Percentiles rank a stretch among this genome's conserved stretches.
phyloP scores from a whole-genome alignment of 2,888 invertebrate genomes.

The Plusia festucae region DNA sequence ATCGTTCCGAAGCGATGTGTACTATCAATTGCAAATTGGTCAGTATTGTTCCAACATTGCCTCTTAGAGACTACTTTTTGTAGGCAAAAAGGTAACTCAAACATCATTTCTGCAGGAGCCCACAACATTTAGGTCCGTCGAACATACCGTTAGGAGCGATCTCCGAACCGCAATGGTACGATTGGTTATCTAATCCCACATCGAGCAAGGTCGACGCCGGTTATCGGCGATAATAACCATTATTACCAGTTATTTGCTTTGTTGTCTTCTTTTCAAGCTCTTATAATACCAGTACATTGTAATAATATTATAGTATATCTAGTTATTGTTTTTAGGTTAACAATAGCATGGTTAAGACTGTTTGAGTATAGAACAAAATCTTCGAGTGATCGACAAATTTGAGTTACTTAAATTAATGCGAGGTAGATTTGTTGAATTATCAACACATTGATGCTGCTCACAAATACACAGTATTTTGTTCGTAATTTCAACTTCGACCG shows the following conservation, averaged over 20 bases:
- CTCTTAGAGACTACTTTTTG: constrained; percentile 32
- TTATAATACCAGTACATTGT: constrained; percentile 47
- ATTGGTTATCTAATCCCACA: constrained; percentile 79
- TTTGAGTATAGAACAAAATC: background rate
- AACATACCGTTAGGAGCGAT: constrained; percentile 77
- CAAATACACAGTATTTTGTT: background rate
- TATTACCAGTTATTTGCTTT: constrained; percentile 58
- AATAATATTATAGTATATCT: constrained; percentile 19
- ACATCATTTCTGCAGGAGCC: constrained; percentile 14
- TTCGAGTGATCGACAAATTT: no score
- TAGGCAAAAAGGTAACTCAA: constrained; percentile 32
- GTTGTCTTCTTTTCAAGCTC: constrained; percentile 53
- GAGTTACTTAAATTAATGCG: no score
- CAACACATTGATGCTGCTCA: background rate
- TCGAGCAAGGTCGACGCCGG: constrained; percentile 71
- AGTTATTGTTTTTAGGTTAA: constrained; percentile 35
- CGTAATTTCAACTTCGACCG: constrained; percentile 15
- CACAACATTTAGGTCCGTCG: constrained; percentile 38
- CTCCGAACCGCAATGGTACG: constrained; percentile 75
- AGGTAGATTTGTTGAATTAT: no score
- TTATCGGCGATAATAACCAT: constrained; percentile 59
- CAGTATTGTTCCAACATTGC: background rate
- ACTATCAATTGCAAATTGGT: background rate
- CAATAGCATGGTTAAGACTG: constrained; percentile 6
- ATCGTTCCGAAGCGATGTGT: background rate